These are phyloP conservation scores for Lottia gigantea DNA, from an alignment of 2,888 invertebrate species.

Conservation along the genomic window DNA sequence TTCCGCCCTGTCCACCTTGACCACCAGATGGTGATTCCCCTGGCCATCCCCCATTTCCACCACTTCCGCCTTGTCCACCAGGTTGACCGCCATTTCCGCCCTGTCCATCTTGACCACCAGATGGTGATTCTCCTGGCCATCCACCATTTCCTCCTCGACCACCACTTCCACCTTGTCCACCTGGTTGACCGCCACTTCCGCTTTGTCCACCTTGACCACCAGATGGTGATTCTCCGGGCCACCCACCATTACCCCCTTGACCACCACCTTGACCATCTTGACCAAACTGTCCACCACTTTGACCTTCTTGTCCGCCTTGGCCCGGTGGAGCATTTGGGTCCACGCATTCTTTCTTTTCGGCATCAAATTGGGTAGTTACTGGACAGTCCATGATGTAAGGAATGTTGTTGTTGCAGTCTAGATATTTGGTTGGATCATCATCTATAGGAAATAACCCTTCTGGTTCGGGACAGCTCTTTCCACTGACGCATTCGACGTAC, in stretches of 20 bases:
- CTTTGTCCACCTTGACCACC: background rate
- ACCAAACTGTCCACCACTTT: background rate
- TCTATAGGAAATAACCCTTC: background rate
- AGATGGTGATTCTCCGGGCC: background rate
- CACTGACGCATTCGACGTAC: background rate
- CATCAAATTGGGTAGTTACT: background rate
- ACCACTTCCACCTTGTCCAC: background rate
- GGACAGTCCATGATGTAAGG: background rate
- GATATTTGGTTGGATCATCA: background rate
- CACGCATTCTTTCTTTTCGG: background rate
- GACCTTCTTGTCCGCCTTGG: background rate
- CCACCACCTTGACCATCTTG: background rate
- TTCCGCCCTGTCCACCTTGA: background rate
- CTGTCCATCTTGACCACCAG: background rate
- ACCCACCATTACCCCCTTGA: background rate
- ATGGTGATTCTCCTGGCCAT: background rate
- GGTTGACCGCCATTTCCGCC: background rate
- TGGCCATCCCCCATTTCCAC: background rate
- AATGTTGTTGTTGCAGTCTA: conserved; percentile 1
- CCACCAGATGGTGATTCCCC: background rate
- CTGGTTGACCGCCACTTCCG: background rate
- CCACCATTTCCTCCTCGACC: background rate
- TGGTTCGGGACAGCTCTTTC: background rate
- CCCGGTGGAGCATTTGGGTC: conserved; percentile 2
- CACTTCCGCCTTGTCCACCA: background rate